Conservation (phyloP, 2,797 vertebrate species). For the Cryptoprocta ferox region DNA sequence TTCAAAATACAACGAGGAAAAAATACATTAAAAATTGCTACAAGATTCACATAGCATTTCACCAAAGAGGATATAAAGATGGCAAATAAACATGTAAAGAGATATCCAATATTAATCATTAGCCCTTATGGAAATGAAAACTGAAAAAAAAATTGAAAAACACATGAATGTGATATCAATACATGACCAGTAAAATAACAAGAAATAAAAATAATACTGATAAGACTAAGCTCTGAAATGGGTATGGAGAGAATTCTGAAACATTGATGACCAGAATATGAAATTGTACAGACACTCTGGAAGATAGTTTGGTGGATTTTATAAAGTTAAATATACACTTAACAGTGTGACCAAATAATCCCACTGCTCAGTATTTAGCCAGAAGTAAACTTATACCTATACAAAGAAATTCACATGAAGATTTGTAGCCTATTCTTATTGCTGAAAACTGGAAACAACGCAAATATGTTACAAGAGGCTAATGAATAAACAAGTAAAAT, state of each 20-base stretch:
- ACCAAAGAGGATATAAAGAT: neutral
- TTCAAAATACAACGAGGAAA: neutral
- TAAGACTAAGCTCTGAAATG: fast-evolving
- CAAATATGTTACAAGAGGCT: neutral
- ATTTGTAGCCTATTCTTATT: neutral
- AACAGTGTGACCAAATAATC: neutral
- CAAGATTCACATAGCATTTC: neutral
- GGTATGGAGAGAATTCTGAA: neutral
- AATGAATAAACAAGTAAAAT: neutral
- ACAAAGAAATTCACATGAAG: neutral
- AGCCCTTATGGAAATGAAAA: neutral
- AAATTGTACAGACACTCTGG: neutral
- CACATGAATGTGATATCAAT: neutral
- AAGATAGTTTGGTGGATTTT: neutral
- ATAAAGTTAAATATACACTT: neutral
- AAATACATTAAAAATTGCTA: neutral
- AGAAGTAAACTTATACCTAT: neutral
- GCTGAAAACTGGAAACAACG: neutral
- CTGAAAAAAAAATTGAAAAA: neutral
- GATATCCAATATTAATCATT: neutral
- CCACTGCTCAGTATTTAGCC: neutral
- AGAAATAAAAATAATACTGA: neutral
- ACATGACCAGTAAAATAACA: neutral
- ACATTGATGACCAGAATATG: neutral
- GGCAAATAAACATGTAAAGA: neutral